A percentile compares a stretch with the other conserved stretches of the same genome.
These are phyloP conservation scores for Drosophila murphyi DNA, from an alignment of 1,140 invertebrate species.

Conservation along the genomic window DNA sequence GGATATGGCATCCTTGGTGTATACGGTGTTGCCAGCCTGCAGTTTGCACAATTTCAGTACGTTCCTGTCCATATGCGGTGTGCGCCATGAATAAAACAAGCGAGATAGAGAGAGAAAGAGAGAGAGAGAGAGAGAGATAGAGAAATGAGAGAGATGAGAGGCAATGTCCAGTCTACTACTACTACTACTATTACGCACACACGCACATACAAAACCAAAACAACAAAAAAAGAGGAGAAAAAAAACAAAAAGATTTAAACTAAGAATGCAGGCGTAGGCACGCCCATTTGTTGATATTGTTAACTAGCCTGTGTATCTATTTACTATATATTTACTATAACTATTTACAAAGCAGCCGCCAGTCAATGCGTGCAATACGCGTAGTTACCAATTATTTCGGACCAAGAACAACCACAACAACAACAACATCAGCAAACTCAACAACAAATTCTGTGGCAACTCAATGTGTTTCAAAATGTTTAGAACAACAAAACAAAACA, in stretches of 20 bases:
- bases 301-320: slow-evolving; percentile 65
- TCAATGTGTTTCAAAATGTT: slow-evolving; percentile 63
- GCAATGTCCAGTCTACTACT: slow-evolving; percentile 8
- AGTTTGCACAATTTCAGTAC: slow-evolving; percentile 91
- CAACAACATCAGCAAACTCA: slow-evolving; percentile 1
- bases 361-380: slow-evolving; percentile 23
- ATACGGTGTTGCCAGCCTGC: slow-evolving; percentile 91
- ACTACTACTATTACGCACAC: slow-evolving; percentile 5
- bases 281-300: slow-evolving; percentile 71
- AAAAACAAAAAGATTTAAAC: slow-evolving; percentile 27
- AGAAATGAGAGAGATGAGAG: not conserved
- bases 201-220: slow-evolving; percentile 2
- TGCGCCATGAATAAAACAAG: slow-evolving; percentile 85
- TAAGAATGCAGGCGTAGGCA: slow-evolving; percentile 40
- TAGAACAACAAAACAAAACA: slow-evolving; percentile 27
- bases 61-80: slow-evolving; percentile 90
- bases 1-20: slow-evolving; percentile 86
- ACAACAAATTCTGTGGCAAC: slow-evolving; percentile 55
- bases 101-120: not conserved
- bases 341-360: slow-evolving; percentile 44
- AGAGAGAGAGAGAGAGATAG: not conserved
- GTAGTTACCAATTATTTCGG: slow-evolving; percentile 39
- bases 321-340: slow-evolving; percentile 51
- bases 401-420: slow-evolving; percentile 32
- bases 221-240: slow-evolving; percentile 11